Conservation (phyloP, 2,888 invertebrate genomes). For the Troides oblongomaculatus region DNA sequence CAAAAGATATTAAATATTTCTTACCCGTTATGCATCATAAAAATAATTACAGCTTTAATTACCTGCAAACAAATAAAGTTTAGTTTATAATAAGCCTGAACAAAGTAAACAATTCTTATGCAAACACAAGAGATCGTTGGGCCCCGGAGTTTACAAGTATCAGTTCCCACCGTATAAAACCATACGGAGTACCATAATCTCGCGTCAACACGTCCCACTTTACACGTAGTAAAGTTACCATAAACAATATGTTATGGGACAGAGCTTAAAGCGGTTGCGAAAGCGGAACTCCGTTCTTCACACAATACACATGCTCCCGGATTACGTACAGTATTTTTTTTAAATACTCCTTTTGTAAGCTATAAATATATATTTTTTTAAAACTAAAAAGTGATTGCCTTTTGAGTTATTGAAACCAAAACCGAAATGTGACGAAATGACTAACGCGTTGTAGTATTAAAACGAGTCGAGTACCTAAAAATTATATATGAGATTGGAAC, state of each 20-base stretch:
- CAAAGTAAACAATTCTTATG: background rate
- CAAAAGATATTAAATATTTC: background rate
- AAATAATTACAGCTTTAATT: slow-evolving; percentile 4
- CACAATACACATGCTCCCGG: slow-evolving; percentile 45
- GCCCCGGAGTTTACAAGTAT: slow-evolving; percentile 11
- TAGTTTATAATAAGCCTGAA: slow-evolving; percentile 3
- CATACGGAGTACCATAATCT: slow-evolving; percentile 48
- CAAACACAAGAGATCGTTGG: background rate
- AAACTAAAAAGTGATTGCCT: no score
- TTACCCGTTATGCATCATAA: background rate
- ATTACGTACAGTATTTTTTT: slow-evolving; percentile 23
- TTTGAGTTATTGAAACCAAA: no score
- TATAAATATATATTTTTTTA: no score
- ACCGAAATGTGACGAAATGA: no score
- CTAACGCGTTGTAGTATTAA: background rate
- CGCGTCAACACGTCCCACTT: slow-evolving; percentile 56
- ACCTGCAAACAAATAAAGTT: slow-evolving; percentile 34
- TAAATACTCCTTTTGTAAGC: no score
- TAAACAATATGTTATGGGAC: slow-evolving; percentile 42
- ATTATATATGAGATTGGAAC: background rate
- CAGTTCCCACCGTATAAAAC: slow-evolving; percentile 34
- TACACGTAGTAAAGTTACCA: slow-evolving; percentile 53
- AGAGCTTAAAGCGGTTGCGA: slow-evolving; percentile 31
- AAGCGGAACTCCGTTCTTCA: slow-evolving; percentile 31
- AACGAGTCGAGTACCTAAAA: background rate